A percentile compares a stretch with the other conserved stretches of the same genome.
These are phyloP conservation scores for Ptychodera flava DNA, from an alignment of 35 echinoderm and acorn worm genomes.

Conservation along the genomic window DNA sequence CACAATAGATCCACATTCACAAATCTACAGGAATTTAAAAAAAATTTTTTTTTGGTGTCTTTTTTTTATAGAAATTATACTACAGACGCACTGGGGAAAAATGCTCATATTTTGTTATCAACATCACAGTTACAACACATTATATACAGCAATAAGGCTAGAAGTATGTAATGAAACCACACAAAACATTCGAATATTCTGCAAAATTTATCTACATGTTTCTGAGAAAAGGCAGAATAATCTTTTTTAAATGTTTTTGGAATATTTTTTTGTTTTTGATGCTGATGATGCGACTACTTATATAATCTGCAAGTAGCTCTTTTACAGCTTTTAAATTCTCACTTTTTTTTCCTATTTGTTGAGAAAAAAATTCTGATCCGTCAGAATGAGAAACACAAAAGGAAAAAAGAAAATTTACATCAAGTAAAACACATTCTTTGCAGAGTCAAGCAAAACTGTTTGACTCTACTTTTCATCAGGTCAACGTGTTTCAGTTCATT, in stretches of 20 bases:
- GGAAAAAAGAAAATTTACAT: too few relatives aligned
- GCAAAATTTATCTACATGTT: not conserved
- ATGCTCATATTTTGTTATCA: not conserved
- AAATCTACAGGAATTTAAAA: not conserved
- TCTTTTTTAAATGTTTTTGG: not conserved
- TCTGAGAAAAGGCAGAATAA: not conserved
- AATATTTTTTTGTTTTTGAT: not conserved
- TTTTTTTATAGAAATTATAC: not conserved
- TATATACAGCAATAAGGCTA: not conserved
- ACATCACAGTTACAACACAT: slow-evolving; percentile 1
- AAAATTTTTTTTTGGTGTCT: too few relatives aligned
- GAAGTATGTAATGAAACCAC: not conserved
- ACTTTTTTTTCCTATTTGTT: too few relatives aligned
- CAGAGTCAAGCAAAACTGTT: too few relatives aligned
- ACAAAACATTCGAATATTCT: not conserved
- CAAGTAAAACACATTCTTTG: too few relatives aligned
- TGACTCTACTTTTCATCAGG: too few relatives aligned
- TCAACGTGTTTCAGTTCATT: too few relatives aligned
- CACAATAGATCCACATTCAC: not conserved
- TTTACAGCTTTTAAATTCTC: too few relatives aligned
- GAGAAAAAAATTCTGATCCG: too few relatives aligned
- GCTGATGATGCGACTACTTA: too few relatives aligned
- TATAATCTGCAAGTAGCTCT: too few relatives aligned
- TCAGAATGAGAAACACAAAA: too few relatives aligned
- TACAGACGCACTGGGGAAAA: not conserved